Conservation (phyloP, 2,797 vertebrate species). For the Kryptopterus vitreolus region DNA sequence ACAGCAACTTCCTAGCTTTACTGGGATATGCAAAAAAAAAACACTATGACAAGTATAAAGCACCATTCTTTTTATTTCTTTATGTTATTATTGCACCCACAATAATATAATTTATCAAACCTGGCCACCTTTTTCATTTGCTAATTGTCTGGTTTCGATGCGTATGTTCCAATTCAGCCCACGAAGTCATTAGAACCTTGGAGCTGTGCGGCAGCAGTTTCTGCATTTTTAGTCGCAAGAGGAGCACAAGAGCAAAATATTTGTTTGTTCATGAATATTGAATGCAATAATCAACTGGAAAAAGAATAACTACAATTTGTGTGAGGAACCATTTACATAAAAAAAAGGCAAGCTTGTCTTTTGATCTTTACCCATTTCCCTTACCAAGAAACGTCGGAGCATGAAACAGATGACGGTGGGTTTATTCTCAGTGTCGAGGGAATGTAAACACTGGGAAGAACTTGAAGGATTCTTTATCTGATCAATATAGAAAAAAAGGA, state of each 20-base stretch:
- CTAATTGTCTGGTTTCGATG: no score
- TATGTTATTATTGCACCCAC: no score
- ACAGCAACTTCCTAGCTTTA: no score
- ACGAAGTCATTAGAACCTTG: background rate
- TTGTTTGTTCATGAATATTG: background rate
- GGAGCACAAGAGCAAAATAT: background rate
- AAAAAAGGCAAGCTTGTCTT: background rate
- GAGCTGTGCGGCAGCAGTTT: background rate
- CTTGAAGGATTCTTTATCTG: slow-evolving; percentile 9
- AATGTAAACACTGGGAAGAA: background rate
- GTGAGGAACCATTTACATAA: slow-evolving; percentile 4
- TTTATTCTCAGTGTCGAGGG: background rate
- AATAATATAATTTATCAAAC: no score
- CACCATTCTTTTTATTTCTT: no score
- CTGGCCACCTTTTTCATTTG: no score
- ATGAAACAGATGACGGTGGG: slow-evolving; percentile 8
- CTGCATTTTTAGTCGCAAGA: background rate
- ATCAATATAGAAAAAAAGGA: slow-evolving; percentile 1
- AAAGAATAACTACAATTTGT: background rate
- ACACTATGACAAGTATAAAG: no score
- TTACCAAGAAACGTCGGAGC: background rate
- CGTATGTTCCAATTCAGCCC: no score
- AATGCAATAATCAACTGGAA: background rate
- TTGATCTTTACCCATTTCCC: slow-evolving; percentile 8
- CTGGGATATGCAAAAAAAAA: no score